Evolutionary conservation across 2,113 vertebrate genomes (phyloP).

Genomic region (Notarius quadriscutis): DNA sequence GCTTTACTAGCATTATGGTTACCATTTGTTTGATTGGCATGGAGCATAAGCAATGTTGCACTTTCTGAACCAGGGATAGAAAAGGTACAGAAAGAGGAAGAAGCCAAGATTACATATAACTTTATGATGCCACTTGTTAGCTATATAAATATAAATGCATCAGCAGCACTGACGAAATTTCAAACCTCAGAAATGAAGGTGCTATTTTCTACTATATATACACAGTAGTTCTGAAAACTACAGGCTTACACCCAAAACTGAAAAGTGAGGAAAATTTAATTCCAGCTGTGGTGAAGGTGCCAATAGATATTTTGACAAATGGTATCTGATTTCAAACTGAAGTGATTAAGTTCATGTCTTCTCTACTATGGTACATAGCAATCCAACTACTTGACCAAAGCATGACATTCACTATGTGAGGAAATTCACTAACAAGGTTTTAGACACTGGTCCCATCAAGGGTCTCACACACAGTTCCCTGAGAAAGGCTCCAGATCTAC

Average conservation of each 20-base stretch:
- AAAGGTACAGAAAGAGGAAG: background rate
- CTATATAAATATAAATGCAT: background rate
- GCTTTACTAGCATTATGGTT: background rate
- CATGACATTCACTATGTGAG: background rate
- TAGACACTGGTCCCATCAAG: too few species aligned
- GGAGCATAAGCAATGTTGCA: background rate
- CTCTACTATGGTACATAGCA: too few species aligned
- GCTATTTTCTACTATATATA: background rate
- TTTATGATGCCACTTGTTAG: background rate
- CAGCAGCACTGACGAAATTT: background rate
- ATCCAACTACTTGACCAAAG: too few species aligned
- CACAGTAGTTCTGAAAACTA: background rate
- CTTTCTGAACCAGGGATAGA: background rate
- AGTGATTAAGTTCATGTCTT: too few species aligned
- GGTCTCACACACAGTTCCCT: too few species aligned
- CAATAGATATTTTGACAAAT: too few species aligned
- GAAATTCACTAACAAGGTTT: too few species aligned
- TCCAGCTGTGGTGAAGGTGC: too few species aligned
- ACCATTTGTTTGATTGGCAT: background rate
- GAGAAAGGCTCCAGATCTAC: too few species aligned
- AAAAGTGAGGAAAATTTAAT: background rate
- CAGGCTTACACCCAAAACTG: background rate
- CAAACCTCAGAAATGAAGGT: background rate
- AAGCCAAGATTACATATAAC: background rate
- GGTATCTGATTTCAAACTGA: too few species aligned